phyloP scores from a whole-genome alignment of 2,888 invertebrate genomes.

The Limnephilus marmoratus region DNA sequence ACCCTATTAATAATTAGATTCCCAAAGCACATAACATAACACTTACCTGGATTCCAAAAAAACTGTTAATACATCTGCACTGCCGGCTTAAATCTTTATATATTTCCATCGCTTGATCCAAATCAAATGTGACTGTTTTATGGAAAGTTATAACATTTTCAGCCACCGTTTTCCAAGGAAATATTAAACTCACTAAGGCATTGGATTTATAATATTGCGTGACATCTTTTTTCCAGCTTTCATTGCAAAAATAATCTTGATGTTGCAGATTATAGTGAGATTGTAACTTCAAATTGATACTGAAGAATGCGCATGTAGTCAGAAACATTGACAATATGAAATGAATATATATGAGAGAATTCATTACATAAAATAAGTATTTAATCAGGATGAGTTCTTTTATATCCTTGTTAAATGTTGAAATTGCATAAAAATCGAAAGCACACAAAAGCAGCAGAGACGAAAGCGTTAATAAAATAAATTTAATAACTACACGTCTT shows the following conservation, averaged over 20 bases:
- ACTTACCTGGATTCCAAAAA: constrained; percentile 28
- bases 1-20: not conserved
- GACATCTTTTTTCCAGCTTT: not conserved
- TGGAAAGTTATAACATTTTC: not conserved
- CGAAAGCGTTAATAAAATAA: not conserved
- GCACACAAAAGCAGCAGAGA: not conserved
- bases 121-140: constrained; percentile 3
- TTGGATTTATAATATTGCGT: constrained; percentile 1
- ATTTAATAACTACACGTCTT: not conserved
- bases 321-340: constrained; percentile 31
- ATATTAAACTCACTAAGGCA: constrained; percentile 5
- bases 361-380: constrained; percentile 37
- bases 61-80: constrained; percentile 11
- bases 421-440: constrained; percentile 7
- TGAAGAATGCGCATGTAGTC: not conserved
- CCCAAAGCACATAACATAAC: not conserved
- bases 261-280: constrained; percentile 12
- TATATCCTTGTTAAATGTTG: not conserved
- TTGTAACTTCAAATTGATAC: constrained; percentile 2
- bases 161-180: constrained; percentile 16
- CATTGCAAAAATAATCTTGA: constrained; percentile 26
- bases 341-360: constrained; percentile 15
- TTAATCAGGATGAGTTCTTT: not conserved
- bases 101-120: constrained; percentile 12
- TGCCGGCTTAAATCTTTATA: constrained; percentile 4